phyloP scores from a whole-genome alignment of 2,797 vertebrate genomes.

The Erpetoichthys calabaricus region DNA sequence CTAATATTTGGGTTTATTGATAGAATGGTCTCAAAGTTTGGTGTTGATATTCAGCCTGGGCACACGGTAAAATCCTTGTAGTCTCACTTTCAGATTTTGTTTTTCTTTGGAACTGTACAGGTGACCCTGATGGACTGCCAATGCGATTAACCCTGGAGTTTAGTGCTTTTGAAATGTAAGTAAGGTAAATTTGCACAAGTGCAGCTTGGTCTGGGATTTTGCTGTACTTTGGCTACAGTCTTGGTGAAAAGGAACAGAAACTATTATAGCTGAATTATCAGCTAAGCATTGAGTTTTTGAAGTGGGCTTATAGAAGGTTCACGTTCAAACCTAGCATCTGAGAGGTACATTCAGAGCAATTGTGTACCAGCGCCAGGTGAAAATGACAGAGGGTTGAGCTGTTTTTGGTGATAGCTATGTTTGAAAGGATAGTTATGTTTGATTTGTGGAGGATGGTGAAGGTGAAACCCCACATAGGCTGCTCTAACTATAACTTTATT shows the following conservation, averaged over 20 bases:
- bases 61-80: no score
- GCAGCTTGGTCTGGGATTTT: background rate
- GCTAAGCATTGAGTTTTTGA: no score
- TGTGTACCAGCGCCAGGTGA: no score
- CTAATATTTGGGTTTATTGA: background rate
- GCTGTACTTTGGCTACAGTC: background rate
- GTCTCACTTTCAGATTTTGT: background rate
- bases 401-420: no score
- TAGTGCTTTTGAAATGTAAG: slow-evolving; percentile 92
- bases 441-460: background rate
- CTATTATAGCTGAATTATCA: no score
- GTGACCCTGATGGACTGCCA: slow-evolving; percentile 79
- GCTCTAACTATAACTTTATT: background rate
- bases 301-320: no score
- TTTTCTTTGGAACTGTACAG: slow-evolving; percentile 26
- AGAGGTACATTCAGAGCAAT: no score
- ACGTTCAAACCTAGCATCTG: no score
- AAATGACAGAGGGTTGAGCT: no score
- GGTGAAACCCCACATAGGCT: background rate
- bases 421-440: background rate
- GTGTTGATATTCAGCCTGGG: no score
- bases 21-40: no score
- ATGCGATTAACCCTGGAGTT: slow-evolving; percentile 88
- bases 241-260: no score
- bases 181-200: slow-evolving; percentile 17